Evolutionary conservation across 2,113 vertebrate species (phyloP).

Genomic region (Vicugna pacos): DNA sequence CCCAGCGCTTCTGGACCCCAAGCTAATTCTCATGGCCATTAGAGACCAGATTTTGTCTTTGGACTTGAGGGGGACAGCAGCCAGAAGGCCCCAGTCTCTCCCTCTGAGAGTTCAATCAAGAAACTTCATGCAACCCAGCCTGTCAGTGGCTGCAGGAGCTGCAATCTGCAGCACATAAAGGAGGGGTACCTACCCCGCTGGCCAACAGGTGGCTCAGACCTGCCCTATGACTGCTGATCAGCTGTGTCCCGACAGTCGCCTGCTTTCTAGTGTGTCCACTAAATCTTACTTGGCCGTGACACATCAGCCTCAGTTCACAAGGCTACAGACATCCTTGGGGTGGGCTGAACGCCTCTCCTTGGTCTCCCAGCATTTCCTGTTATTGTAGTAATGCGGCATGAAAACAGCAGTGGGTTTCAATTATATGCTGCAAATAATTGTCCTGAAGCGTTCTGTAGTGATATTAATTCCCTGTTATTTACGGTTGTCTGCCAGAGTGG

Average conservation of each 20-base stretch:
- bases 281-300: slow-evolving; percentile 36
- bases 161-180: background rate
- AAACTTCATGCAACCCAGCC: background rate
- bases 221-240: background rate
- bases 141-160: background rate
- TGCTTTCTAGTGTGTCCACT: background rate
- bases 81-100: background rate
- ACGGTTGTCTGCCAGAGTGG: slow-evolving; percentile 28
- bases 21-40: slow-evolving; percentile 60
- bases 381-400: background rate
- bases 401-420: slow-evolving; percentile 45
- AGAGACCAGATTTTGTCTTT: slow-evolving; percentile 37
- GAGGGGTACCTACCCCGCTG: background rate
- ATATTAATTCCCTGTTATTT: slow-evolving; percentile 54
- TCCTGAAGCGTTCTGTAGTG: background rate
- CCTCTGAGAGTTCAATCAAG: background rate
- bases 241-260: background rate
- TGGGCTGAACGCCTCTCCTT: background rate
- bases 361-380: slow-evolving; percentile 37
- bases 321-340: background rate
- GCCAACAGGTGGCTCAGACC: background rate
- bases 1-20: slow-evolving; percentile 29
- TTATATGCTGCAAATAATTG: background rate
- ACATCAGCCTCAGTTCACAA: background rate
- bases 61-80: background rate